Conservation (phyloP, 1,140 invertebrate species). For the Zaprionus ornatus region DNA sequence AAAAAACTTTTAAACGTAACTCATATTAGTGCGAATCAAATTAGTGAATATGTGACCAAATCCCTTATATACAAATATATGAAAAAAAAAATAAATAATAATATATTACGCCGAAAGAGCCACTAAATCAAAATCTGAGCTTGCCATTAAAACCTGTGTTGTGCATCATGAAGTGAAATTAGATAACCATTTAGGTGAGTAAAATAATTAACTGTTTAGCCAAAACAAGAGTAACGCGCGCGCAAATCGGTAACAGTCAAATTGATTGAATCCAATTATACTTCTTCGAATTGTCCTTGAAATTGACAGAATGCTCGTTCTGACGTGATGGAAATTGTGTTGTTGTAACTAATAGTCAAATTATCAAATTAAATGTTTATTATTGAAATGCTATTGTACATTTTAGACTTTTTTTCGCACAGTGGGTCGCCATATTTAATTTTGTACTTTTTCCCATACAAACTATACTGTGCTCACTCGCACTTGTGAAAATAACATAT, state of each 20-base stretch:
- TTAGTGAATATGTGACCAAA: constrained; percentile 52
- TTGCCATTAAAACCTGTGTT: constrained; percentile 44
- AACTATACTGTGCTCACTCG: constrained; percentile 52
- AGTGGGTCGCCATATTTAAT: constrained; percentile 77
- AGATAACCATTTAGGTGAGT: constrained; percentile 60
- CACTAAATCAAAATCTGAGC: constrained; percentile 28
- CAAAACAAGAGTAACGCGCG: constrained; percentile 46
- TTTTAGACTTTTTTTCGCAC: constrained; percentile 47
- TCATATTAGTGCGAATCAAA: constrained; percentile 13
- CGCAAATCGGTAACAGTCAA: constrained; percentile 39
- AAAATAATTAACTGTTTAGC: constrained; percentile 13
- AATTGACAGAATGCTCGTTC: not conserved
- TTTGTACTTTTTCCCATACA: constrained; percentile 48
- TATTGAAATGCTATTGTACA: constrained; percentile 36
- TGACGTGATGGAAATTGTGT: not conserved
- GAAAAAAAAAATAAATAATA: constrained; percentile 38
- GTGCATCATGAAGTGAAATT: constrained; percentile 57
- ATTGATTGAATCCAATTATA: not conserved
- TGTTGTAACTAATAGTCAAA: not conserved
- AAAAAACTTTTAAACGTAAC: constrained; percentile 22
- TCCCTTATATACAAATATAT: constrained; percentile 38
- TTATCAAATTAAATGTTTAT: constrained; percentile 21
- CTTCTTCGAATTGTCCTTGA: not conserved
- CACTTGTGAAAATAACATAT: constrained; percentile 31
- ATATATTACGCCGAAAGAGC: constrained; percentile 19